phyloP scores from a whole-genome alignment of 2,113 vertebrate genomes.

The Psephotus haematonotus region DNA sequence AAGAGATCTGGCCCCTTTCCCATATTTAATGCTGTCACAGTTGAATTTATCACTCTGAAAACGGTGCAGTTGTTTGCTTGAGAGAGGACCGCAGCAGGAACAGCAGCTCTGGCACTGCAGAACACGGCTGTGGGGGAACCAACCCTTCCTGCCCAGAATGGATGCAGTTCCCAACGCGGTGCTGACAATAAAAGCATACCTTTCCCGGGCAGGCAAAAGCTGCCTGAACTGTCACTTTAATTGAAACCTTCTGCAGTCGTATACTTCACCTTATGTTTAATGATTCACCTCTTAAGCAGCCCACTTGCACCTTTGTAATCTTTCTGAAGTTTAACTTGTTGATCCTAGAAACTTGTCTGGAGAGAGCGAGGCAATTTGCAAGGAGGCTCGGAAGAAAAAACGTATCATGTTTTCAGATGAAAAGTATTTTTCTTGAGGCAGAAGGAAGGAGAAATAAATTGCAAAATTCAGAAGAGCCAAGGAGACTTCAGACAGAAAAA shows the following conservation, averaged over 20 bases:
- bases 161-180: background rate
- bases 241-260: constrained; percentile 44
- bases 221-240: constrained; percentile 49
- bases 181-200: background rate
- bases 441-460: background rate
- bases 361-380: background rate
- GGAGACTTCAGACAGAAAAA: constrained; percentile 34
- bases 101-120: background rate
- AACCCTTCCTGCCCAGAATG: background rate
- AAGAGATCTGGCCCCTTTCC: background rate
- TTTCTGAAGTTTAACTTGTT: constrained; percentile 67
- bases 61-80: background rate
- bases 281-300: constrained; percentile 65
- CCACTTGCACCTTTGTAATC: constrained; percentile 62
- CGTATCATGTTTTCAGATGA: background rate
- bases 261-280: constrained; percentile 62
- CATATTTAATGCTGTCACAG: background rate
- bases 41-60: background rate
- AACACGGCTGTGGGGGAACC: background rate
- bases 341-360: constrained; percentile 46
- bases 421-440: constrained; percentile 7
- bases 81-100: background rate
- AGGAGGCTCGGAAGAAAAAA: background rate
- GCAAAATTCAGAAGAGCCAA: background rate
- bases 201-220: constrained; percentile 1